Conservation (phyloP, 2,888 invertebrate genomes). For the Ephialtes manifestator region DNA sequence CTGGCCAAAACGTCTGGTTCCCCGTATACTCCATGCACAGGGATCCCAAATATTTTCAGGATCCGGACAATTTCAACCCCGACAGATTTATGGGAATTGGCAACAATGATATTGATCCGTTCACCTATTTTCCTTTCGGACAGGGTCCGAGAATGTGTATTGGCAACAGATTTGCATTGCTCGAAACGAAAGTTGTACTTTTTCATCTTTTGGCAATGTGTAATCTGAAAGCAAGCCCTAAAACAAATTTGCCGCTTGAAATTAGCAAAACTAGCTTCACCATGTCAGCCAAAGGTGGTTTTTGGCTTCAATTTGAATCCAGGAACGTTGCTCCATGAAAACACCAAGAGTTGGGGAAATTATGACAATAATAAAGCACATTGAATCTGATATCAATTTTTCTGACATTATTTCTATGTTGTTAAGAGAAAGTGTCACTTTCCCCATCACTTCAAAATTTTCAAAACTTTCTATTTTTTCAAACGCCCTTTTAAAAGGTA, state of each 20-base stretch:
- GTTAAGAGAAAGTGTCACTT: neutral
- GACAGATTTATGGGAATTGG: slow-evolving; percentile 81
- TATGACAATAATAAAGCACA: too few relatives aligned
- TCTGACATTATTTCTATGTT: neutral
- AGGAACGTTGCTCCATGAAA: slow-evolving; percentile 36
- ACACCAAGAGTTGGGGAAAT: neutral
- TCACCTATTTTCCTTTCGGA: slow-evolving; percentile 83
- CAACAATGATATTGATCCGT: slow-evolving; percentile 75
- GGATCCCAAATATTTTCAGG: slow-evolving; percentile 81
- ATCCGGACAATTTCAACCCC: slow-evolving; percentile 85
- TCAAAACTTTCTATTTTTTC: too few relatives aligned
- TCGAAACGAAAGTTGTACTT: slow-evolving; percentile 74
- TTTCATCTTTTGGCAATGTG: slow-evolving; percentile 74
- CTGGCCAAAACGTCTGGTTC: slow-evolving; percentile 79
- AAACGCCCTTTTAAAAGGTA: too few relatives aligned
- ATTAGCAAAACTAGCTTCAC: slow-evolving; percentile 62
- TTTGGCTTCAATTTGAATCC: slow-evolving; percentile 73
- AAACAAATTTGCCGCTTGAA: slow-evolving; percentile 71
- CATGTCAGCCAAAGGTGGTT: slow-evolving; percentile 71
- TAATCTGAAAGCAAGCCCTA: slow-evolving; percentile 69
- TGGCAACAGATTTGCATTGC: slow-evolving; percentile 77
- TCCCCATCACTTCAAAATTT: too few relatives aligned
- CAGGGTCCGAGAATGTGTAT: slow-evolving; percentile 84
- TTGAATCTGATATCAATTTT: neutral
- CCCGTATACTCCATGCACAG: slow-evolving; percentile 82